Evolutionary conservation across 2,797 vertebrate genomes (phyloP), one percentile per base, ranked within the genome.

Genomic region (Ceryle rudis): DNA sequence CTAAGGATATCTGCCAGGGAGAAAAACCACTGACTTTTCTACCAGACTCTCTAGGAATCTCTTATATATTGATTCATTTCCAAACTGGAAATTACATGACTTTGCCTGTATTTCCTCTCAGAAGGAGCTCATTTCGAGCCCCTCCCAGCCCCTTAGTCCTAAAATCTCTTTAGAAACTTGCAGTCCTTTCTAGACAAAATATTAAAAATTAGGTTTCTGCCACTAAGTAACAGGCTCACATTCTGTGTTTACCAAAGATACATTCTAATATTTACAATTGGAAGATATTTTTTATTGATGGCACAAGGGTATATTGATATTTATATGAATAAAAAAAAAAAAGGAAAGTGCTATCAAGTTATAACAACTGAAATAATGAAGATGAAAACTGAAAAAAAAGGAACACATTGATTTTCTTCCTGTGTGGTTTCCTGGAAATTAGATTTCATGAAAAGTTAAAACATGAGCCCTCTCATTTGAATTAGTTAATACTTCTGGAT

Each of bases 21-120:
- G 42, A 87, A 92, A 97, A 74, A 14, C 26, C 62, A 60, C 79
- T 90, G 90, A 64, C 22, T 70, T 84, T 91, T 88, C 47, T 58
- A 60, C 46, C 29, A 55, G 44, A 47, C 17, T 57, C 44, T 75
- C 64, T 78, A 80, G 67, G 78, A 93, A 91, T 93, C 33, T 60
- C 51, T 64, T 44, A 91, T 64, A 71, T 89, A 89, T 67, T 82
- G 73, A 67, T 90, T 95, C 85, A 75, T 21, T 61, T 49, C 28
- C 47, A 77, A 70, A 85, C 8, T 4, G 18, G 64, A 70, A 95
- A 70, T 31, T 51, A 69, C 0, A 0, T 80, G 22, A 44, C 33
- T 87, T 81, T 75, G 21, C 35, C 31, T 60, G 14, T 78, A 5
- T 47, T 93, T 93, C 35, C 39, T 39, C 41, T 61, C 65, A 65